Evolutionary conservation across 2,113 vertebrate genomes (phyloP).

Genomic region (Chloebia gouldiae): DNA sequence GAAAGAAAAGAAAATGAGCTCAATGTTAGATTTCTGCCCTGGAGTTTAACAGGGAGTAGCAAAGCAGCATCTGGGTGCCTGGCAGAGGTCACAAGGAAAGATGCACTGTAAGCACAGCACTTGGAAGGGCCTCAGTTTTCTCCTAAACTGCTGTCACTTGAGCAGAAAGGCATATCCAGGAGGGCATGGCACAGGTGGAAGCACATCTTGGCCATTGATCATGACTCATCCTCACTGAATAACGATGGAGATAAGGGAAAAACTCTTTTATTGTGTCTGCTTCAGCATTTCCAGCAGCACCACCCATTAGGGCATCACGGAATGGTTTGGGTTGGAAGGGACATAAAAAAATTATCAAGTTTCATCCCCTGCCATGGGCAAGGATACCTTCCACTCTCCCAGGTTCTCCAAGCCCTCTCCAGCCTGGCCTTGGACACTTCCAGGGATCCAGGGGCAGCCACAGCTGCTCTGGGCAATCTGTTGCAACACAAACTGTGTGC

Average conservation of each 20-base stretch:
- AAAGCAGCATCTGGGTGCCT: not conserved
- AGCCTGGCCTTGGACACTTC: not conserved
- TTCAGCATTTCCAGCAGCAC: not conserved
- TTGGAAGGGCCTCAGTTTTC: not conserved
- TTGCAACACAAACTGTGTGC: not conserved
- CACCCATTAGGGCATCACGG: not conserved
- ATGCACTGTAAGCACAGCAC: no score
- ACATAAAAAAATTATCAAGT: not conserved
- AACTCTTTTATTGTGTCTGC: not conserved
- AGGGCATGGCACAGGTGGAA: not conserved
- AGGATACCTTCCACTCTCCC: fast-evolving
- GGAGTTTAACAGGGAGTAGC: not conserved
- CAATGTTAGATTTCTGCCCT: not conserved
- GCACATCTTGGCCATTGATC: not conserved
- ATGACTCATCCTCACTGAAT: not conserved
- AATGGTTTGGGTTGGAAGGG: not conserved
- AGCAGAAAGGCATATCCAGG: not conserved
- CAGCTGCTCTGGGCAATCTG: not conserved
- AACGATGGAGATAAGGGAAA: not conserved
- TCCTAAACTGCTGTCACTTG: not conserved
- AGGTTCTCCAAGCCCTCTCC: fast-evolving
- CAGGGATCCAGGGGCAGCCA: not conserved
- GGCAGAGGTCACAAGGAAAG: not conserved
- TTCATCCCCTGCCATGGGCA: not conserved
- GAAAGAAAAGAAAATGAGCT: not conserved